phyloP scores from a whole-genome alignment of 2,113 vertebrate genomes.

The Vidua chalybeata region DNA sequence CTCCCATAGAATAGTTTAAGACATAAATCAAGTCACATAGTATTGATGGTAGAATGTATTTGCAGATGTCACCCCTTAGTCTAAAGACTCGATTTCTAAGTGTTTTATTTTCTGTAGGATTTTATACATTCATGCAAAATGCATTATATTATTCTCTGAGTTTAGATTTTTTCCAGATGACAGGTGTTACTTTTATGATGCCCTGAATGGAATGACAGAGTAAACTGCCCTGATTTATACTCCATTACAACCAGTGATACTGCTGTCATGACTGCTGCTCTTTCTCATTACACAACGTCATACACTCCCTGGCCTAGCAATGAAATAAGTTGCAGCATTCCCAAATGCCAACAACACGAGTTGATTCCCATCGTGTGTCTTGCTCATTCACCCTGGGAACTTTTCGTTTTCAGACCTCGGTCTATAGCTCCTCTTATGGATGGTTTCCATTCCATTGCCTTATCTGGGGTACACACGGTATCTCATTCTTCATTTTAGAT shows the following conservation, averaged over 20 bases:
- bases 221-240: constrained; percentile 48
- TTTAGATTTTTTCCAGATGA: constrained; percentile 46
- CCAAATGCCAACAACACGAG: neutral
- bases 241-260: constrained; percentile 3
- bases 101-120: constrained; percentile 17
- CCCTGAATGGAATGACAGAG: constrained; percentile 9
- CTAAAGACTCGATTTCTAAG: neutral
- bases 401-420: constrained; percentile 23
- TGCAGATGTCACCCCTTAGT: constrained; percentile 23
- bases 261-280: constrained; percentile 2
- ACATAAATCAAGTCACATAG: constrained; percentile 14
- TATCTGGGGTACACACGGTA: constrained; percentile 44
- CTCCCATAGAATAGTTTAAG: neutral
- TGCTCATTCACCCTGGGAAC: constrained; percentile 24
- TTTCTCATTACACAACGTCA: constrained; percentile 32
- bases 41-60: constrained; percentile 13
- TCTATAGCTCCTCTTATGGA: neutral
- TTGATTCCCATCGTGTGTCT: neutral
- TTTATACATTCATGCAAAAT: neutral
- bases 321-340: neutral
- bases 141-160: constrained; percentile 33
- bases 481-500: constrained; percentile 68
- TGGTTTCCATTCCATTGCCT: constrained; percentile 46
- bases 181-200: constrained; percentile 57
- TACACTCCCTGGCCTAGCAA: neutral